Percentiles rank a stretch among this genome's conserved stretches.
Evolutionary conservation across 2,797 vertebrate species (phyloP).

Genomic region (Onychomys torridus): DNA sequence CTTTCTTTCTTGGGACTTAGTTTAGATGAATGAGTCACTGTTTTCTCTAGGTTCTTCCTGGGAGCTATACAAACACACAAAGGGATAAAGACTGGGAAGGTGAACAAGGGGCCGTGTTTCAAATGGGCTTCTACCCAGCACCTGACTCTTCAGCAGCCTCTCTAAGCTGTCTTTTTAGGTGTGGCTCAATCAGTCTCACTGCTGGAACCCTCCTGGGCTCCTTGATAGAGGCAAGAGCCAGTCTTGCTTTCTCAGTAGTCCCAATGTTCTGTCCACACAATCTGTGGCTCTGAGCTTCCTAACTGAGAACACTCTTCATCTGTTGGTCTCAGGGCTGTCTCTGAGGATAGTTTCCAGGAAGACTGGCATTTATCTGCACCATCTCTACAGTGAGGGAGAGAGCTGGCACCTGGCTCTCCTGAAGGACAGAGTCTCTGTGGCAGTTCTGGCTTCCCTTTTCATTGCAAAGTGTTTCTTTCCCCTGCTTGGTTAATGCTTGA

Average conservation of each 20-base stretch:
- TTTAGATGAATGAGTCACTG: slow-evolving; percentile 42
- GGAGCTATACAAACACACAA: slow-evolving; percentile 53
- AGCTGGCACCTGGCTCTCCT: slow-evolving; percentile 36
- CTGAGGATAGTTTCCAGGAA: neutral
- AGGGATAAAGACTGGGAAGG: neutral
- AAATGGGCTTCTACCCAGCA: neutral
- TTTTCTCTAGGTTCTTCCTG: slow-evolving; percentile 46
- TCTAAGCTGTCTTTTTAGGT: neutral
- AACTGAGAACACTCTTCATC: neutral
- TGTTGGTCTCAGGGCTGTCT: neutral
- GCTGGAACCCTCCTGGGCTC: neutral
- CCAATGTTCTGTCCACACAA: neutral
- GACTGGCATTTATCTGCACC: neutral
- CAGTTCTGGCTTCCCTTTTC: slow-evolving; percentile 8
- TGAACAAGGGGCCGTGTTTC: neutral
- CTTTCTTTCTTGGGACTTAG: slow-evolving; percentile 15
- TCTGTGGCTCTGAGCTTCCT: neutral
- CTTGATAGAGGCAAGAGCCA: neutral
- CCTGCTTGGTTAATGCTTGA: slow-evolving; percentile 34
- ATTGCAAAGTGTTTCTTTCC: neutral
- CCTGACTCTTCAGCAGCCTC: neutral
- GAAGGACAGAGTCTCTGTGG: neutral
- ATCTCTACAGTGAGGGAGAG: neutral
- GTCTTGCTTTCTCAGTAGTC: neutral
- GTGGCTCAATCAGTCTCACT: neutral